Evolutionary conservation across 1,140 invertebrate species (phyloP).

Genomic region (Doryteuthis pealeii): DNA sequence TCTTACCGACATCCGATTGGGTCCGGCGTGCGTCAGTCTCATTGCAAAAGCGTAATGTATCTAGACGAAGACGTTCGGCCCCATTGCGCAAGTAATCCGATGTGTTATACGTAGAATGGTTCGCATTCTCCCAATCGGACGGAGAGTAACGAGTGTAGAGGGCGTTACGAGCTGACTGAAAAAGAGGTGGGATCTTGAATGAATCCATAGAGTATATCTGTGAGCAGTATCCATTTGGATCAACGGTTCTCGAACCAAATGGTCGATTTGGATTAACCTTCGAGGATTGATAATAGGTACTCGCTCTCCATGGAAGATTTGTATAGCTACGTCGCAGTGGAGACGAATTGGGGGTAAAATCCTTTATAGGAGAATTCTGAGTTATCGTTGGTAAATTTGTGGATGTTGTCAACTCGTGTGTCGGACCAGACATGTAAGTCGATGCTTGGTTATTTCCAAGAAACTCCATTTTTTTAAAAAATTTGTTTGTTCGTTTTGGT

Average conservation of each 20-base stretch:
- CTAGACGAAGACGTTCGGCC: slow-evolving; percentile 57
- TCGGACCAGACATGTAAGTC: slow-evolving; percentile 60
- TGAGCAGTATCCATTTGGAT: slow-evolving; percentile 49
- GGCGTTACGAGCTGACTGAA: slow-evolving; percentile 59
- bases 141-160: slow-evolving; percentile 74
- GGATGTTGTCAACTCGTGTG: slow-evolving; percentile 39
- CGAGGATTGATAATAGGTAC: slow-evolving; percentile 59
- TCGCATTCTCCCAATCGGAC: slow-evolving; percentile 86
- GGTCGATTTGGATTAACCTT: slow-evolving; percentile 49
- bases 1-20: slow-evolving; percentile 58
- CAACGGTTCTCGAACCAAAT: slow-evolving; percentile 45
- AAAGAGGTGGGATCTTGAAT: slow-evolving; percentile 59
- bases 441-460: too few species aligned
- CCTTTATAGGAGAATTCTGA: slow-evolving; percentile 54
- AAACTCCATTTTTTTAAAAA: too few species aligned
- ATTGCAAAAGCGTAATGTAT: slow-evolving; percentile 56
- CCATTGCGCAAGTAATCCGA: slow-evolving; percentile 67
- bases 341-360: slow-evolving; percentile 54
- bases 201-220: slow-evolving; percentile 54
- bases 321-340: slow-evolving; percentile 54
- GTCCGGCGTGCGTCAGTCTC: slow-evolving; percentile 59
- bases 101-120: slow-evolving; percentile 81
- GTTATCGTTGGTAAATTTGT: slow-evolving; percentile 54
- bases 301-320: slow-evolving; percentile 59
- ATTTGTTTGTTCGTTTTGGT: too few species aligned